Evolutionary conservation across 2,113 vertebrate genomes (phyloP).

Genomic region (Macrotis lagotis): DNA sequence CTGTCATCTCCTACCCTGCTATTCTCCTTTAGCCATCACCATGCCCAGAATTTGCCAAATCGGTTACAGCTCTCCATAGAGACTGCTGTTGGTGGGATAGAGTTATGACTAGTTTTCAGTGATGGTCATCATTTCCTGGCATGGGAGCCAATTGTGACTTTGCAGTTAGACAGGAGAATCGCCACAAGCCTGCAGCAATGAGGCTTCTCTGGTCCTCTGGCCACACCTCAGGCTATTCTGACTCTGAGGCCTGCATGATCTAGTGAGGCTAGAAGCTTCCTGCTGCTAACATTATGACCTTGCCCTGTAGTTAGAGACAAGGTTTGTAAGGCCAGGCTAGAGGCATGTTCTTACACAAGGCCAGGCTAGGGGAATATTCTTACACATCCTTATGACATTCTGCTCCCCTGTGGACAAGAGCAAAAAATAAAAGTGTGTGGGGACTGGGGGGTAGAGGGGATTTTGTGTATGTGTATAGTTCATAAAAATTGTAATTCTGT

Average conservation of each 20-base stretch:
- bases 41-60: not conserved
- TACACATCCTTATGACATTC: not conserved
- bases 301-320: not conserved
- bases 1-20: not conserved
- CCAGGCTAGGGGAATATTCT: fast-evolving
- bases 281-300: not conserved
- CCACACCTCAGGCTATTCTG: not conserved
- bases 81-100: not conserved
- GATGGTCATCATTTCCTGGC: not conserved
- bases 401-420: not conserved
- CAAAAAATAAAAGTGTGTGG: not conserved
- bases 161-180: not conserved
- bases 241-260: not conserved
- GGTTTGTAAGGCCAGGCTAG: not conserved
- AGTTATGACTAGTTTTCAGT: not conserved
- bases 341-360: not conserved
- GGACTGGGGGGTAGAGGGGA: not conserved
- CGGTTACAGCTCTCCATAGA: not conserved
- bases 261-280: not conserved
- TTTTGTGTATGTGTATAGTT: not conserved
- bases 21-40: not conserved
- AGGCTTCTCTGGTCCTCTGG: not conserved
- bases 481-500: constrained; percentile 11
- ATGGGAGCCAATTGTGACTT: not conserved
- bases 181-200: not conserved